Percentiles rank a stretch among this genome's conserved stretches.
Evolutionary conservation across 92 coral and sea anemone species (phyloP).

Genomic region (Isaurus tuberculatus): DNA sequence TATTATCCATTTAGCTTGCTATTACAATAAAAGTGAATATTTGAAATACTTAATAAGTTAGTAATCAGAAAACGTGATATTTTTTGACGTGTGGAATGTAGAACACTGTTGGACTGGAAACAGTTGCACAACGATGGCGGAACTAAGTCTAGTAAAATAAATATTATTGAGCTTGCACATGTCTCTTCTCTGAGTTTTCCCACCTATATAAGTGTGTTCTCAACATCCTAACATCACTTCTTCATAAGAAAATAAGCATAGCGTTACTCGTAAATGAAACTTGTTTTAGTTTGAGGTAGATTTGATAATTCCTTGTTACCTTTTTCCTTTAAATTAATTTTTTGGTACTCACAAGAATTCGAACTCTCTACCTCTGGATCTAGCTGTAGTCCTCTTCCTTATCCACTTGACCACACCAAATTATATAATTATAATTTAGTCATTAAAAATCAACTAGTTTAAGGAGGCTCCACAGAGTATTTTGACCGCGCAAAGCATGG

Average conservation of each 20-base stretch:
- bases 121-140: constrained; percentile 17
- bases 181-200: too few species aligned
- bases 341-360: too few species aligned
- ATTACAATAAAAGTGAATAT: background rate
- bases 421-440: too few species aligned
- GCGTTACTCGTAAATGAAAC: constrained; percentile 26
- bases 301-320: background rate
- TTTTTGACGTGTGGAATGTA: constrained; percentile 5
- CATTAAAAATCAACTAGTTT: too few species aligned
- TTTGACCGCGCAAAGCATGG: too few species aligned
- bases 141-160: background rate
- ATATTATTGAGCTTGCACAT: constrained; percentile 7
- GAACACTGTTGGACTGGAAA: background rate
- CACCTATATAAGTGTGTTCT: background rate
- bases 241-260: background rate
- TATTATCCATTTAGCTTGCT: too few species aligned
- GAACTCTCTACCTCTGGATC: too few species aligned
- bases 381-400: too few species aligned
- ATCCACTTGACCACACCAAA: too few species aligned
- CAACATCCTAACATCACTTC: constrained; percentile 9
- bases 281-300: background rate
- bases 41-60: constrained; percentile 26
- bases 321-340: too few species aligned
- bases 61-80: constrained; percentile 14
- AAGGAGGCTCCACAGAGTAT: too few species aligned